Evolutionary conservation across 2,113 vertebrate genomes (phyloP).

Genomic region (Syrmaticus mikado): DNA sequence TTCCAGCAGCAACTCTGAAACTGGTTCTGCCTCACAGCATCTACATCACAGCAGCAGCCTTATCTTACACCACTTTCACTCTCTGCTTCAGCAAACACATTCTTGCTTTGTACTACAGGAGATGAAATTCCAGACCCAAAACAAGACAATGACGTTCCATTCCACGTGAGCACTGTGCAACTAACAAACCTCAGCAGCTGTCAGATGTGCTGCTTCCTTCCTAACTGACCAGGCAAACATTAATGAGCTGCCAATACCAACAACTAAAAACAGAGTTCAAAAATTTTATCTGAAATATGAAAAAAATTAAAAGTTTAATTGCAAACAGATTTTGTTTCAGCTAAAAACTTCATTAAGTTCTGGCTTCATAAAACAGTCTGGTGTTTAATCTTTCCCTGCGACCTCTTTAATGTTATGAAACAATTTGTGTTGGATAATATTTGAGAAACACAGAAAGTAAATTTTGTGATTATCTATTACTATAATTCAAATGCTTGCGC

Average conservation of each 20-base stretch:
- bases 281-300: neutral
- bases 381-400: neutral
- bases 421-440: neutral
- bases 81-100: neutral
- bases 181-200: neutral
- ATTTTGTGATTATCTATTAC: neutral
- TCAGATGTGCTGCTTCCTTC: neutral
- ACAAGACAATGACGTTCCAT: neutral
- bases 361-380: neutral
- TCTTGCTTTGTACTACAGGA: neutral
- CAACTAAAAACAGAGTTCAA: neutral
- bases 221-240: neutral
- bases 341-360: neutral
- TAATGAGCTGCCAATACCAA: neutral
- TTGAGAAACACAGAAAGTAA: neutral
- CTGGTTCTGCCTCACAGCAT: neutral
- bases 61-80: accelerated
- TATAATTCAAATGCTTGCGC: neutral
- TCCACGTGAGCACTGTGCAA: neutral
- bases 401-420: neutral
- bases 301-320: neutral
- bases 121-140: neutral
- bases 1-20: neutral
- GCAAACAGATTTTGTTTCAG: neutral
- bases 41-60: neutral